Evolutionary conservation across 2,113 vertebrate genomes (phyloP), one percentile per base, ranked within the genome.

Genomic region (Erythrolamprus reginae): DNA sequence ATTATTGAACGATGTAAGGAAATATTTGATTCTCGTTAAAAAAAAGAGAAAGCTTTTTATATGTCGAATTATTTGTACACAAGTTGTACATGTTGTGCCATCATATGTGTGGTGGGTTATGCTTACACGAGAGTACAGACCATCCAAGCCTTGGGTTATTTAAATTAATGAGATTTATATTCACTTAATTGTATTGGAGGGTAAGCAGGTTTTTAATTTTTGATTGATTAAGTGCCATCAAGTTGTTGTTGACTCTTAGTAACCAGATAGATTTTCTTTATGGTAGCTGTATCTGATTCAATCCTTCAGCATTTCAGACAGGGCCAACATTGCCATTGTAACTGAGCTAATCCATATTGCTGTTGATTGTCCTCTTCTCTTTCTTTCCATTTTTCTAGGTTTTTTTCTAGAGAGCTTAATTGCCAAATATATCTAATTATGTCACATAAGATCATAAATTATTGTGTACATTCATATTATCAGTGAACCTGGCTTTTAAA

Each of bases 1-100:
- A 51, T 86, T 91, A 92, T 92, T 53, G 93, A 95, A 91, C 91
- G 94, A 58, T 28, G 42, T 7, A 51, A 45, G 92, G 94, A 94
- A 87, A 84, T 52, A 65, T 87, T 87, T 53, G 51, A 8, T 84
- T 89, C 15, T 0, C 84, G 10, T 89, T 92, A n/a, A 53, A 86
- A 85, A 85, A 1, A 89, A 28, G 19, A 65, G 93, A 87, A 91
- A 4, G 0, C 0, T 94, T 89, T 92, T 92, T 84, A 48, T 90
- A n/a, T 0, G 7, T 86, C 26, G 45, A 52, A 88, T 92, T 92
- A 82, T 94, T 89, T 77, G n/a, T 17, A 33, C 56, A 89, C 55
- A 47, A 33, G 4, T 48, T 58, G 52, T 12, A 84, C 26, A 55
- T 48, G 42, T 17, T 48, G 28, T 48, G 24, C 47, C 50, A 65